Base-by-base conservation (phyloP, 2,888 invertebrate species). In the Acanthosepion pharaonis region DNA sequence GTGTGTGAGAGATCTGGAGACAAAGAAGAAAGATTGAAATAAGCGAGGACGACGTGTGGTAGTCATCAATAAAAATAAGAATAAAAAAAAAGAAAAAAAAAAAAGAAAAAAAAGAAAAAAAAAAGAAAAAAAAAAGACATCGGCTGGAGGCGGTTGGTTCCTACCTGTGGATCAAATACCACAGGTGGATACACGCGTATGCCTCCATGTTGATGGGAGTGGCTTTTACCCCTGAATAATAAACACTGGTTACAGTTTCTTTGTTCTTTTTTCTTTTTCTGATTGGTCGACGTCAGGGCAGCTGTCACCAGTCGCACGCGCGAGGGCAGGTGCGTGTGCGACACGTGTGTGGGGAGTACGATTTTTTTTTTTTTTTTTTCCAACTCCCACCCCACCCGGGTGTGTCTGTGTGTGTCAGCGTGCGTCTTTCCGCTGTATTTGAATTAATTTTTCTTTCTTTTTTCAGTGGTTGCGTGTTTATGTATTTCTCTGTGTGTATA, bases 121-220 rank as follows among this genome's bases (percentile, higher is more conserved):
- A 78, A 78, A n/a, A n/a, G n/a, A n/a, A n/a, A n/a, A 78, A 25
- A 78, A 78, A 78, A 78, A 9, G 78, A 78, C 3, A n/a, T n/a
- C 5, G 78, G n/a, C n/a, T n/a, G 78, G 78, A 33, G n/a, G 4
- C 11, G 11, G 78, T n/a, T 15, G 78, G 78, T 78, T 15, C 11
- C 78, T 23, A 78, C 78, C 78, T 78, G 78, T 78, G 78, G 78
- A 78, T 78, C 78, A 78, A 33, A 78, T 78, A 78, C 78, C 78
- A 78, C n/a, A 78, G 78, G n/a, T 78, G n/a, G 51, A 11, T n/a
- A 6, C 23, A 91, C 42, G 33, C 48, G 92, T 51, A n/a, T 51
- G 51, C 92, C 51, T 92, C 25, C 9, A 92, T 4, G 92, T 42
- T 49, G 18, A 92, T 51, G 48, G 28, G 92, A 49, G 92, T 18